Percentiles rank a stretch among this genome's conserved stretches.
Evolutionary conservation across 2,888 invertebrate species (phyloP).

Genomic region (Acheta domesticus): DNA sequence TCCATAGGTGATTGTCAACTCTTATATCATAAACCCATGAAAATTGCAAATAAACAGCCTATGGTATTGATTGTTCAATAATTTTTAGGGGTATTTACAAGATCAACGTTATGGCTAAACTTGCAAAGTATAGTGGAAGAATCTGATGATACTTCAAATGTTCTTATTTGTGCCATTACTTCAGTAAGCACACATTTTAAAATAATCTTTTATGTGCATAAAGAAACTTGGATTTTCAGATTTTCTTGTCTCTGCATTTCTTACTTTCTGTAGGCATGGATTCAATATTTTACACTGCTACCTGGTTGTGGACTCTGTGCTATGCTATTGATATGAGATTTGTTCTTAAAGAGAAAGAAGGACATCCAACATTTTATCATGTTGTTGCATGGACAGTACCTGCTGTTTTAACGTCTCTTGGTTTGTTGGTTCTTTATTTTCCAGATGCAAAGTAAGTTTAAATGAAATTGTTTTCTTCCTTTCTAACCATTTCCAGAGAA

Average conservation of each 20-base stretch:
- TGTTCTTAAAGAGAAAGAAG: slow-evolving; percentile 60
- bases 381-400: slow-evolving; percentile 69
- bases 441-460: slow-evolving; percentile 66
- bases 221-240: neutral
- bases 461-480: neutral
- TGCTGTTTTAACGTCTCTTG: slow-evolving; percentile 62
- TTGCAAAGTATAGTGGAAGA: slow-evolving; percentile 65
- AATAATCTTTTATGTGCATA: neutral
- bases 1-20: slow-evolving; percentile 60
- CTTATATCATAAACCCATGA: neutral
- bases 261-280: slow-evolving; percentile 63
- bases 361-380: slow-evolving; percentile 62
- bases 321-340: slow-evolving; percentile 76
- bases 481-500: neutral
- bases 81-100: slow-evolving; percentile 62
- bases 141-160: slow-evolving; percentile 62
- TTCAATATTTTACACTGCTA: slow-evolving; percentile 77
- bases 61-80: neutral
- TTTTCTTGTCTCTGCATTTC: neutral
- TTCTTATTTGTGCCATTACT: slow-evolving; percentile 67
- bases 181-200: slow-evolving; percentile 55
- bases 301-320: slow-evolving; percentile 80
- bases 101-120: slow-evolving; percentile 67
- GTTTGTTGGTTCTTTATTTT: slow-evolving; percentile 66
- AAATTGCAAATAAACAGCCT: too few species aligned